These are phyloP conservation scores for Schizotus pectinicornis DNA, from an alignment of 2,888 invertebrate genomes.

Conservation along the genomic window DNA sequence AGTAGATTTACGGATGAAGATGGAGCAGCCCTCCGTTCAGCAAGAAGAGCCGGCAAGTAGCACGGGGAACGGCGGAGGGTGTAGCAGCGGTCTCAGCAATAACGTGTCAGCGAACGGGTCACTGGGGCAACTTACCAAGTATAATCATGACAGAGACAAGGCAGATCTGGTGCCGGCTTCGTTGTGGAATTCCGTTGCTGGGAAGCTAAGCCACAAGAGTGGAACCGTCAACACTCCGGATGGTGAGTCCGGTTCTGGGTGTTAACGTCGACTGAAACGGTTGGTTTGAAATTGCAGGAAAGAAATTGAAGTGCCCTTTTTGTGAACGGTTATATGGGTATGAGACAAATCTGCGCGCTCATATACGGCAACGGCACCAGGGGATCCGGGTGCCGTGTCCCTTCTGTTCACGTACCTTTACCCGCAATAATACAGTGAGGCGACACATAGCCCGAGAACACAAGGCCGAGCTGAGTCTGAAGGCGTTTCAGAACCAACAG, in stretches of 20 bases:
- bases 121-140: constrained; percentile 65
- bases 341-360: constrained; percentile 90
- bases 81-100: constrained; percentile 42
- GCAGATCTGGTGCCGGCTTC: constrained; percentile 62
- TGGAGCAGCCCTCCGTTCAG: constrained; percentile 59
- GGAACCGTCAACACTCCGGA: constrained; percentile 85
- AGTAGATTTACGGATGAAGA: constrained; percentile 79
- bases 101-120: constrained; percentile 59
- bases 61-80: constrained; percentile 53
- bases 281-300: constrained; percentile 66
- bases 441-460: constrained; percentile 91
- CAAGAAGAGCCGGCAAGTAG: constrained; percentile 54
- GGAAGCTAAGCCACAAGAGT: constrained; percentile 66
- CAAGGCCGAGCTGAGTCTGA: constrained; percentile 74
- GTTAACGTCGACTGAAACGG: not conserved
- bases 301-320: constrained; percentile 90
- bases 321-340: constrained; percentile 92
- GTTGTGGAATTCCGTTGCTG: constrained; percentile 65
- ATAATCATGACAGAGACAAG: constrained; percentile 54
- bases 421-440: constrained; percentile 90
- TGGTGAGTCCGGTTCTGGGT: constrained; percentile 62
- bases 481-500: constrained; percentile 60
- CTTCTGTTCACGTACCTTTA: constrained; percentile 88
- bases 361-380: constrained; percentile 90
- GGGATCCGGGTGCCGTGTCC: constrained; percentile 92